A percentile compares a stretch with the other conserved stretches of the same genome.
These are phyloP conservation scores for Tridacna gigas DNA, from an alignment of 2,888 invertebrate genomes.

Conservation along the genomic window DNA sequence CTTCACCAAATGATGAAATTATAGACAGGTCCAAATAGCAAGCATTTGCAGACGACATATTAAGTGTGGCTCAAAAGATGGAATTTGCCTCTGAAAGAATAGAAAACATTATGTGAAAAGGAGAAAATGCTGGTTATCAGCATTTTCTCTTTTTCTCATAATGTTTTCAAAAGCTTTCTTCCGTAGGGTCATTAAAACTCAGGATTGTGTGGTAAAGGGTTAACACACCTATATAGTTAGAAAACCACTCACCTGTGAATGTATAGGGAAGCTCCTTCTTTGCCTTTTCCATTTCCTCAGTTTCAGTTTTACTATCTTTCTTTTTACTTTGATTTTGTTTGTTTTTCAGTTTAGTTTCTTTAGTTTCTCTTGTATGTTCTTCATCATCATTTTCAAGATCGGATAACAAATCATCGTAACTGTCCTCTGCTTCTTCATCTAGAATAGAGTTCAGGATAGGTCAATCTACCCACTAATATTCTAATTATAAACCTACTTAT, in stretches of 20 bases:
- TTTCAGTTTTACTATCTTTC: constrained; percentile 10
- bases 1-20: no score
- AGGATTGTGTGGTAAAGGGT: no score
- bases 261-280: constrained; percentile 87
- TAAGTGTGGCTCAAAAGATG: no score
- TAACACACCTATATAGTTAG: neutral
- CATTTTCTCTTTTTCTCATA: no score
- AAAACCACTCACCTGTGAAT: constrained; percentile 83
- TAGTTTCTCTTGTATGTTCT: constrained; percentile 1
- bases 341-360: constrained; percentile 19
- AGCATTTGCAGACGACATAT: no score
- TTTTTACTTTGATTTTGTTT: constrained; percentile 3
- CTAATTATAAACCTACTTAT: no score
- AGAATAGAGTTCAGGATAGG: neutral
- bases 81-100: no score
- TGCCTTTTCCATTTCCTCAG: constrained; percentile 86
- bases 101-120: no score
- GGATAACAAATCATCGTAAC: constrained; percentile 24
- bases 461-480: neutral
- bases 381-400: constrained; percentile 82
- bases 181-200: no score
- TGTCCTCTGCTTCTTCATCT: constrained; percentile 18
- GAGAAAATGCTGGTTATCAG: no score
- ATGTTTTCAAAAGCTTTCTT: no score
- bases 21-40: no score